These are phyloP conservation scores for Microplitis deprimator DNA, from an alignment of 2,888 invertebrate species.

Conservation along the genomic window DNA sequence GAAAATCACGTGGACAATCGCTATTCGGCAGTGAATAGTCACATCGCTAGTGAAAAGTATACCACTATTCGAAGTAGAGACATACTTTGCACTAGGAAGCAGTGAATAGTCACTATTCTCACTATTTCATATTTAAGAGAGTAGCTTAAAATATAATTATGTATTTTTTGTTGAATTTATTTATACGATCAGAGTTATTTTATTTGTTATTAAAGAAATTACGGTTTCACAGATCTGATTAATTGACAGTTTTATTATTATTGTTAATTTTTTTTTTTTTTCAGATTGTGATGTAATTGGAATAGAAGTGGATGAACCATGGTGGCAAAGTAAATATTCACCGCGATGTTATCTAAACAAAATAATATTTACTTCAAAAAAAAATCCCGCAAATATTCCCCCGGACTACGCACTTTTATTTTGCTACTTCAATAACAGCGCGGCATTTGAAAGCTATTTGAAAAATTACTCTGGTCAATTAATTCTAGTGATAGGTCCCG, in stretches of 20 bases:
- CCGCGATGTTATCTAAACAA: constrained; percentile 77
- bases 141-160: too few species aligned
- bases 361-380: constrained; percentile 65
- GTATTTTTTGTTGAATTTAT: too few species aligned
- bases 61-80: too few species aligned
- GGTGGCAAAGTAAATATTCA: constrained; percentile 86
- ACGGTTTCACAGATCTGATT: too few species aligned
- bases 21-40: too few species aligned
- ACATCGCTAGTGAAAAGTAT: too few species aligned
- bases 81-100: too few species aligned
- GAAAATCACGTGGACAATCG: too few species aligned
- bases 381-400: constrained; percentile 64
- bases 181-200: too few species aligned
- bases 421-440: constrained; percentile 85
- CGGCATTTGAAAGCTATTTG: constrained; percentile 80
- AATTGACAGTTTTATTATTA: background rate
- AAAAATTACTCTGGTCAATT: constrained; percentile 77
- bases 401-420: constrained; percentile 79
- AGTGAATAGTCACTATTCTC: too few species aligned
- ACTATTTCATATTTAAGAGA: too few species aligned
- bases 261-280: constrained; percentile 55
- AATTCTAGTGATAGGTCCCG: constrained; percentile 84
- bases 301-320: constrained; percentile 83
- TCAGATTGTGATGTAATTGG: constrained; percentile 78
- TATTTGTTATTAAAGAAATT: too few species aligned